Base-by-base conservation (phyloP, 2,113 vertebrate species). In the Saguinus imperator region DNA sequence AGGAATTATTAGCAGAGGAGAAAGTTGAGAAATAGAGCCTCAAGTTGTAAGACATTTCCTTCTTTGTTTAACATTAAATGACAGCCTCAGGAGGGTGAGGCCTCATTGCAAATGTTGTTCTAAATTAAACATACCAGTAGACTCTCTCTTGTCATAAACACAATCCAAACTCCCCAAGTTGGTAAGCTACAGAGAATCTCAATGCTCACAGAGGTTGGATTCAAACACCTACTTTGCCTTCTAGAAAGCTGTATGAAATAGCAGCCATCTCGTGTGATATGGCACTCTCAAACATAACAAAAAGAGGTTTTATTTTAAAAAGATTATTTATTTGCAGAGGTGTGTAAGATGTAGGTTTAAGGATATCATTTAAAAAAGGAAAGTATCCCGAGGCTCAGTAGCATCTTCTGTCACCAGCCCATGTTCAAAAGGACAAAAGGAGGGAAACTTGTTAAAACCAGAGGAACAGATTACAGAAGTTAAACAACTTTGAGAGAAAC, bases 11-110 rank as follows among this genome's bases (percentile, higher is more conserved):
- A 76, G 45, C 66, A 87, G 35, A 84, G 11, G 2, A 18, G 14
- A 83, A 91, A 90, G 13, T n/a, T 87, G 25, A 45, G 25, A 82
- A 84, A 52, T 13, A 92, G 16, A 90, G 21, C 16, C 18, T 89
- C 12, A 61, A 77, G 27, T 9, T 20, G 5, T 27, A 81, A 92
- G 35, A 5, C 0, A 17, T 52, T 94, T 77, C n/a, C 35, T 52
- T 20, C 89, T 86, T 94, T 48, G 77, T 73, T 92, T 82, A 87
- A 20, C 90, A n/a, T 50, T 84, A 91, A 40, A 83, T n/a, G 40
- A 50, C 25, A 66, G 9, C 13, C 50, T 93, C 10, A 35, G 27
- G 45, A 76, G 9, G 6, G 3, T 8, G 17, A 81, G 16, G 11
- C 32, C 20, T 81, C 57, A 29, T 40, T 55, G 16, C 1, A 45